Percentiles rank a stretch among this genome's conserved stretches.
These are phyloP conservation scores for Drosophila bocqueti DNA, from an alignment of 1,140 invertebrate genomes.

Conservation along the genomic window DNA sequence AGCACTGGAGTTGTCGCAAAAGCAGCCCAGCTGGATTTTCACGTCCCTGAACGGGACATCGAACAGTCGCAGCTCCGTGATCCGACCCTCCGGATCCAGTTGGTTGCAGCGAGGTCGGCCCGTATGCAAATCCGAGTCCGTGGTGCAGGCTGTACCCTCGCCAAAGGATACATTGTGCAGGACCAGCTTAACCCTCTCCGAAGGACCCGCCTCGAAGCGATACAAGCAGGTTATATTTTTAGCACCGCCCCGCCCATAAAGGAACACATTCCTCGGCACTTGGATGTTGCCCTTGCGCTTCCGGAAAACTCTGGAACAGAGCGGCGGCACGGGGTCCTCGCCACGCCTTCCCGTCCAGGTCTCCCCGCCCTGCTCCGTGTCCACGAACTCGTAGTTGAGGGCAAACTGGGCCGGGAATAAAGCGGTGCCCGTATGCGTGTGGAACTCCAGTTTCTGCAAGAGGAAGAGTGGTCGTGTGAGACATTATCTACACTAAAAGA, in stretches of 20 bases:
- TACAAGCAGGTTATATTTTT: conserved; percentile 90
- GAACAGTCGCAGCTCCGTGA: conserved; percentile 87
- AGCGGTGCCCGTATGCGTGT: conserved; percentile 88
- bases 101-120: conserved; percentile 86
- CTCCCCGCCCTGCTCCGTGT: conserved; percentile 91
- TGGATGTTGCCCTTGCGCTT: conserved; percentile 84
- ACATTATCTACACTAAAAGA: not conserved
- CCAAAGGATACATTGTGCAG: conserved; percentile 91
- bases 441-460: conserved; percentile 84
- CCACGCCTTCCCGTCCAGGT: conserved; percentile 87
- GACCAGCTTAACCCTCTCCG: conserved; percentile 88
- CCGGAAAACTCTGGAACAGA: conserved; percentile 84
- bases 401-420: conserved; percentile 89
- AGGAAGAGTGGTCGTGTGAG: conserved; percentile 1
- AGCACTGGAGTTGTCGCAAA: conserved; percentile 89
- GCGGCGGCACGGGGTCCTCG: conserved; percentile 87
- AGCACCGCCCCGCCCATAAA: conserved; percentile 92
- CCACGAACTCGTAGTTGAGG: conserved; percentile 93
- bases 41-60: conserved; percentile 89
- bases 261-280: conserved; percentile 89
- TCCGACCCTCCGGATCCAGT: conserved; percentile 86
- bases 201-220: conserved; percentile 89
- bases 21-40: conserved; percentile 87
- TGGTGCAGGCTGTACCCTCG: conserved; percentile 88
- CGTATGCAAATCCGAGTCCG: conserved; percentile 90